Evolutionary conservation across 2,888 invertebrate species (phyloP).

Genomic region (Athalia circularis): DNA sequence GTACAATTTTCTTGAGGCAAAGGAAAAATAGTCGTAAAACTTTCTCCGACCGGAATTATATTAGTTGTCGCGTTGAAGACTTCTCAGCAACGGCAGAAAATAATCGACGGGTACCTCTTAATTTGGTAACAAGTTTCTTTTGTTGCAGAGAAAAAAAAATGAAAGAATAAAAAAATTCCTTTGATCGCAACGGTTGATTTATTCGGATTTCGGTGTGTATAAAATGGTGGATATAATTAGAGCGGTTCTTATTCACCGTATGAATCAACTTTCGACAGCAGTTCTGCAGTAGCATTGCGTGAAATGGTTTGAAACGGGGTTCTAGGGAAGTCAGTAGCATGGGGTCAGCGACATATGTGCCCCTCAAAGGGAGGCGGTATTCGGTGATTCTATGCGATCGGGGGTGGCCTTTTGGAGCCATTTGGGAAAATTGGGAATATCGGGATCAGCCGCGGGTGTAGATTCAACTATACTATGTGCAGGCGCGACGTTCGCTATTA

Average conservation of each 20-base stretch:
- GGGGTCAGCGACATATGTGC: constrained; percentile 60
- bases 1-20: not conserved
- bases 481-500: constrained; percentile 58
- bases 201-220: too few species aligned
- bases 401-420: constrained; percentile 66
- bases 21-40: constrained; percentile 56
- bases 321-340: constrained; percentile 44
- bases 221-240: not conserved
- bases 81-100: not conserved
- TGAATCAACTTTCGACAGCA: constrained; percentile 59
- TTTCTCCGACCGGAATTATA: constrained; percentile 51
- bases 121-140: constrained; percentile 22
- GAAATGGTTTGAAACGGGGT: constrained; percentile 60
- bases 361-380: constrained; percentile 40
- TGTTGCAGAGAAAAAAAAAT: too few species aligned
- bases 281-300: constrained; percentile 59
- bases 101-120: constrained; percentile 2
- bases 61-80: constrained; percentile 42
- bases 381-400: constrained; percentile 50
- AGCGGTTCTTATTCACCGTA: constrained; percentile 45
- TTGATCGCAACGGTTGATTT: too few species aligned
- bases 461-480: constrained; percentile 26
- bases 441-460: constrained; percentile 58
- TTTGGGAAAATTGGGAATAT: constrained; percentile 70
- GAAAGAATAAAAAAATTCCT: not conserved